Evolutionary conservation across 2,888 invertebrate species (phyloP).

Genomic region (Chrysopilus asiliformis): DNA sequence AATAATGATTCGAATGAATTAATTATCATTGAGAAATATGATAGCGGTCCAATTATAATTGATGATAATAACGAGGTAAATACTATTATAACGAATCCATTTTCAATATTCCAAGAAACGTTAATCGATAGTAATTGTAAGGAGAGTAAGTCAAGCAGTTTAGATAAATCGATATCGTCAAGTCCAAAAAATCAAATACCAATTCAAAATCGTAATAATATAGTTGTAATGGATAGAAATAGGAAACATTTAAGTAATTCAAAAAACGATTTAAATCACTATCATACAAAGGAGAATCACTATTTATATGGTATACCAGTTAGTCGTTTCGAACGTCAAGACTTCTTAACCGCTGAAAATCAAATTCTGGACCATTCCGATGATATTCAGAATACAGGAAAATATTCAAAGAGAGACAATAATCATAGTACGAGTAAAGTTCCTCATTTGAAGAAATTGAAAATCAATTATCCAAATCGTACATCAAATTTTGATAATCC

Average conservation of each 20-base stretch:
- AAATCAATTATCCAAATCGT: conserved; percentile 32
- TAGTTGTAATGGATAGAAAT: too few relatives aligned
- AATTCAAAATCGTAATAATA: too few relatives aligned
- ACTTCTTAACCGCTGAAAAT: conserved; percentile 20
- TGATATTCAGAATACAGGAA: conserved; percentile 9
- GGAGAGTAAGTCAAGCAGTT: too few relatives aligned
- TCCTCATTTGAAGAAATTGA: conserved; percentile 27
- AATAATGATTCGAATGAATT: too few relatives aligned
- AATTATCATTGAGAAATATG: not conserved
- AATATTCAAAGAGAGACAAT: conserved; percentile 3
- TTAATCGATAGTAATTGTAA: too few relatives aligned
- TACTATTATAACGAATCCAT: conserved; percentile 34
- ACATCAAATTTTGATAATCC: conserved; percentile 27
- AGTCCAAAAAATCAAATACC: too few relatives aligned
- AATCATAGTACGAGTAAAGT: conserved; percentile 13
- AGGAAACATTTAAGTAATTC: too few relatives aligned
- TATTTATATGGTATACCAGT: conserved; percentile 27
- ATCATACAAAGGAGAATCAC: conserved; percentile 16
- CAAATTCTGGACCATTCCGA: conserved; percentile 8
- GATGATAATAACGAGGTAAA: conserved; percentile 14
- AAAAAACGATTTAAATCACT: too few relatives aligned
- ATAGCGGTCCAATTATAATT: conserved; percentile 2
- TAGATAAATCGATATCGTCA: too few relatives aligned
- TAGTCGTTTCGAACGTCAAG: conserved; percentile 29
- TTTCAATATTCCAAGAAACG: conserved; percentile 30